Base-by-base conservation (phyloP, 64 coral and sea anemone species). In the Dendrophyllia cribrosa region DNA sequence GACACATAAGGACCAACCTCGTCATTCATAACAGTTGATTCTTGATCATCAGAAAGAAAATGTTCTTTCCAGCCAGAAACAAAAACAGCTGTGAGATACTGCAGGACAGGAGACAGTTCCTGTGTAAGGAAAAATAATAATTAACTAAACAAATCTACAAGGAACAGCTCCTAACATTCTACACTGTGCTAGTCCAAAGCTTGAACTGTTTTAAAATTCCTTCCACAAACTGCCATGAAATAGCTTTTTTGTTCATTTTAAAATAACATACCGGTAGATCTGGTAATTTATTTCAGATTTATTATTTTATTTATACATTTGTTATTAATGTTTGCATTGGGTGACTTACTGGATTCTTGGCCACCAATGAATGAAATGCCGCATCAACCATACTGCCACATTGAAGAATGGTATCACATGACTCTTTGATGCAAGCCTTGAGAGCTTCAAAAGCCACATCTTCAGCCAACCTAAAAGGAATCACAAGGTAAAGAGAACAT, bases 31-130 rank as follows among this genome's bases (percentile, higher is more conserved):
- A 63, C 71, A 49, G 67, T 4, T 51, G 19, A 84, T 63, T 67
- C 80, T 59, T 66, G 20, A 25, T 89, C 90, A 70, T 93, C 95
- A 67, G 79, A 70, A 15, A 96, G 51, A 63, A 93, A 76, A 46
- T 93, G 45, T 15, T 94, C 95, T 70, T 45, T 94, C 95, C 95
- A 97, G 6, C 47, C 83, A 56, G 51, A 83, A 4, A 80, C 88
- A 68, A 97, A 89, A 25, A 97, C 88, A 44, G 87, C 86, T 52
- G 76, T 76, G 26, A 97, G 74, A 76, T 93, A 97, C 25, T 91
- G 87, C 65, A 82, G 70, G 44, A 65, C 73, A 50, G 95, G 78
- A 6, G 95, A 75, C 52, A 94, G 67, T 58, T 91, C 89, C 95
- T 97, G 68, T 1, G 43, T 48, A 81, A 43, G 85, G 12, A 69